Evolutionary conservation across 2,113 vertebrate species (phyloP).

Genomic region (Megaleporinus macrocephalus): DNA sequence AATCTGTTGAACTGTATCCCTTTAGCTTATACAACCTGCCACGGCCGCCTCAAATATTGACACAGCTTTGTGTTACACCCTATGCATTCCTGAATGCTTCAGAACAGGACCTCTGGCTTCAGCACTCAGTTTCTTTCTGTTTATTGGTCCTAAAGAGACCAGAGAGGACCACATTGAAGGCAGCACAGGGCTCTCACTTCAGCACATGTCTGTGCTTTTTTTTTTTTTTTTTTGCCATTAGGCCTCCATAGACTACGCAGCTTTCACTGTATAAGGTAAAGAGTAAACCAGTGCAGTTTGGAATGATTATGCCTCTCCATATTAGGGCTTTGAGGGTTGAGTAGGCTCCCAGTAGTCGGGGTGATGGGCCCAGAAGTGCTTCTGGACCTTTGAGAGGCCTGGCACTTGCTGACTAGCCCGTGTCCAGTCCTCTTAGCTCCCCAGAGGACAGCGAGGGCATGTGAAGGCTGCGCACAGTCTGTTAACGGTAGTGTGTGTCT

Average conservation of each 20-base stretch:
- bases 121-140: constrained; percentile 44
- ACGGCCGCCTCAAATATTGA: constrained; percentile 66
- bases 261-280: constrained; percentile 20
- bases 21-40: constrained; percentile 54
- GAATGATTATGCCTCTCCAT: constrained; percentile 38
- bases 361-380: constrained; percentile 40
- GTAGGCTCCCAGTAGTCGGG: constrained; percentile 26
- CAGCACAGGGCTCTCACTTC: background rate
- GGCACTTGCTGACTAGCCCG: constrained; percentile 52
- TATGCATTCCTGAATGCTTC: constrained; percentile 55
- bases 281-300: constrained; percentile 1
- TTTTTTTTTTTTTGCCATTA: too few relatives aligned
- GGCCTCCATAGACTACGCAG: background rate
- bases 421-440: constrained; percentile 46
- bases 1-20: constrained; percentile 52
- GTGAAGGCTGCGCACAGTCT: constrained; percentile 38
- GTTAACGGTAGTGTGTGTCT: constrained; percentile 40
- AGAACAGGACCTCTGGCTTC: constrained; percentile 29
- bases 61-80: constrained; percentile 64
- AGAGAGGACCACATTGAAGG: constrained; percentile 38
- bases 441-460: constrained; percentile 25
- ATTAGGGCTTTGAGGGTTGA: constrained; percentile 34
- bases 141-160: constrained; percentile 20
- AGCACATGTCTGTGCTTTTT: background rate
- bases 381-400: constrained; percentile 44